These are phyloP conservation scores for Campoletis raptor DNA, from an alignment of 2,888 invertebrate species.

Conservation along the genomic window DNA sequence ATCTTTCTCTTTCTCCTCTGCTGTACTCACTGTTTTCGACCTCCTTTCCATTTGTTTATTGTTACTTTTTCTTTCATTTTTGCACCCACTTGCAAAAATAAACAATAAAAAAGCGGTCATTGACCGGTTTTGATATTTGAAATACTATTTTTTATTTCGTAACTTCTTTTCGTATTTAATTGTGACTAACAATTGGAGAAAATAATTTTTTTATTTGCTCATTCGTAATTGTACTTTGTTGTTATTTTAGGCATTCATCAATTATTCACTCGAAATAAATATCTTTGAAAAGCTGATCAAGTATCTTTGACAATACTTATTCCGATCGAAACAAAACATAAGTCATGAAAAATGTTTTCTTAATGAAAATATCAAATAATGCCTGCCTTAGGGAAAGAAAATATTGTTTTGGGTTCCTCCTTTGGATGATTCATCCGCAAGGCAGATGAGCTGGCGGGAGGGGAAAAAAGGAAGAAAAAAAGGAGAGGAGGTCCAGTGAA, in stretches of 20 bases:
- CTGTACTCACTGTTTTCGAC: constrained; percentile 21
- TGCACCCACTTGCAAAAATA: neutral
- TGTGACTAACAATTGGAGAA: neutral
- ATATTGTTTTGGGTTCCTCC: constrained; percentile 25
- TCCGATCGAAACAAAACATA: neutral
- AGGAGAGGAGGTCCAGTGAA: constrained; percentile 38
- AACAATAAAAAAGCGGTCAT: neutral
- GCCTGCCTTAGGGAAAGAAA: neutral
- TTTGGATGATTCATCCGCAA: constrained; percentile 20
- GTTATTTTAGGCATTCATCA: neutral
- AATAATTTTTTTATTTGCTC: neutral
- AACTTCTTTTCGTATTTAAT: neutral
- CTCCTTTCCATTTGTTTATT: neutral
- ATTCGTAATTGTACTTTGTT: neutral
- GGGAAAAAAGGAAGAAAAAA: neutral
- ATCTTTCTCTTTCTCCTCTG: constrained; percentile 21
- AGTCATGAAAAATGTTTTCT: neutral
- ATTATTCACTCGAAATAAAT: neutral
- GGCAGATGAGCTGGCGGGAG: constrained; percentile 20
- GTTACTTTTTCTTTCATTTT: neutral
- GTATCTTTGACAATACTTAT: too few relatives aligned
- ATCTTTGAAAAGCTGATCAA: neutral
- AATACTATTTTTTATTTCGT: neutral
- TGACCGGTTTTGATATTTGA: neutral
- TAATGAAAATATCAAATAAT: neutral